Evolutionary conservation across 2,113 vertebrate genomes (phyloP).

Genomic region (Cariama cristata): DNA sequence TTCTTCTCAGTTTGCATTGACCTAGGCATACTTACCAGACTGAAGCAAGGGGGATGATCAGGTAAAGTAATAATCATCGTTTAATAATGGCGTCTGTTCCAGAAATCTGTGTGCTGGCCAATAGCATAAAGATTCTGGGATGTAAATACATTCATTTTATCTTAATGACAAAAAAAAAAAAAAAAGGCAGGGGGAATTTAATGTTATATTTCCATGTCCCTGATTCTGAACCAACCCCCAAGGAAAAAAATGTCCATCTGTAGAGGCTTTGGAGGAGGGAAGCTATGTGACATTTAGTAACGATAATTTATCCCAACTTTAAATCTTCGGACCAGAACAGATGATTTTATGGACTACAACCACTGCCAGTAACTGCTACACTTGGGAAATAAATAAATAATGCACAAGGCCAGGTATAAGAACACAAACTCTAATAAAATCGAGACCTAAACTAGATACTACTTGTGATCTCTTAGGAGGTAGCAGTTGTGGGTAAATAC

Average conservation of each 20-base stretch:
- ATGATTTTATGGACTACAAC: not conserved
- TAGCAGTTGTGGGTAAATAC: not conserved
- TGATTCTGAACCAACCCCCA: not conserved
- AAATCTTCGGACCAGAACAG: not conserved
- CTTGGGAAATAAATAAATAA: not conserved
- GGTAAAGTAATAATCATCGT: not conserved
- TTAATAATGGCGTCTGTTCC: not conserved
- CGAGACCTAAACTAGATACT: not conserved
- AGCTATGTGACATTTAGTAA: not conserved
- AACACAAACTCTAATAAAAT: not conserved
- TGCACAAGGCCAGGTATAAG: not conserved
- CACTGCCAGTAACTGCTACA: not conserved
- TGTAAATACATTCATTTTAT: not conserved
- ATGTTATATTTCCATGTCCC: not conserved
- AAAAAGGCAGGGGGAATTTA: fast-evolving
- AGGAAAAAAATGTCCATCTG: not conserved
- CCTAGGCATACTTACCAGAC: not conserved
- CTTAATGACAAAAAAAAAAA: not conserved
- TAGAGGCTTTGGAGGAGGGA: not conserved
- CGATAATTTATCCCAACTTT: not conserved
- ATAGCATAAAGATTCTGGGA: not conserved
- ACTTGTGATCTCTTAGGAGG: not conserved
- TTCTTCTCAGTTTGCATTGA: not conserved
- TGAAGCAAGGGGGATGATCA: not conserved
- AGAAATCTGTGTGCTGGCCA: not conserved